Conservation (phyloP, 2,113 vertebrate genomes). For the Felis chaus region DNA sequence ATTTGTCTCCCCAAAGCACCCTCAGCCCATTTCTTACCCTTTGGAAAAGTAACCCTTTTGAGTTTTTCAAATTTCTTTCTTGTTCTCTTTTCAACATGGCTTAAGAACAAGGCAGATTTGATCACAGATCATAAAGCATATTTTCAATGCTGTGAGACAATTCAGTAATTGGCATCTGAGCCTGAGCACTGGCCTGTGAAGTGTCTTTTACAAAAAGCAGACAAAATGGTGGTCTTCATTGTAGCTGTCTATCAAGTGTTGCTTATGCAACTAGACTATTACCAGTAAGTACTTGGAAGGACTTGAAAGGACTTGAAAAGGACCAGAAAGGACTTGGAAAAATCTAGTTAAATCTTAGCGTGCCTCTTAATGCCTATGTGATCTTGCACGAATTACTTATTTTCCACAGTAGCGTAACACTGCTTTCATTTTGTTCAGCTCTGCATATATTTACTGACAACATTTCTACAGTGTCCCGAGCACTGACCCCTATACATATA, state of each 20-base stretch:
- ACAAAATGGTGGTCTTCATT: background rate
- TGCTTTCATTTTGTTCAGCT: background rate
- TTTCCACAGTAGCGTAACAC: background rate
- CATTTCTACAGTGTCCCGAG: background rate
- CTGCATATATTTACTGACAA: background rate
- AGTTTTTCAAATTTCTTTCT: background rate
- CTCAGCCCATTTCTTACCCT: background rate
- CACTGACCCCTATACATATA: background rate
- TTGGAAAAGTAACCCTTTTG: background rate
- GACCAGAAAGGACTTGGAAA: background rate
- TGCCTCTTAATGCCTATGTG: background rate
- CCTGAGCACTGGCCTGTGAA: background rate
- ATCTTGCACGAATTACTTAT: background rate
- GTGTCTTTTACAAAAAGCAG: background rate
- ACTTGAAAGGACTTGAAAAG: background rate
- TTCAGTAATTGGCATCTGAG: background rate
- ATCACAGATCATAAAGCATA: background rate
- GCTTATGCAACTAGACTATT: background rate
- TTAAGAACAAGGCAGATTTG: background rate
- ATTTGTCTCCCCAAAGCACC: background rate
- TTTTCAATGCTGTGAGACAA: background rate
- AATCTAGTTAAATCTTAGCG: background rate
- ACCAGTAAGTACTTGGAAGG: background rate
- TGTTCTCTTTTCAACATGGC: background rate
- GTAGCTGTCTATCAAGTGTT: background rate